Evolutionary conservation across 2,888 invertebrate genomes (phyloP).

Genomic region (Cactoblastis cactorum): DNA sequence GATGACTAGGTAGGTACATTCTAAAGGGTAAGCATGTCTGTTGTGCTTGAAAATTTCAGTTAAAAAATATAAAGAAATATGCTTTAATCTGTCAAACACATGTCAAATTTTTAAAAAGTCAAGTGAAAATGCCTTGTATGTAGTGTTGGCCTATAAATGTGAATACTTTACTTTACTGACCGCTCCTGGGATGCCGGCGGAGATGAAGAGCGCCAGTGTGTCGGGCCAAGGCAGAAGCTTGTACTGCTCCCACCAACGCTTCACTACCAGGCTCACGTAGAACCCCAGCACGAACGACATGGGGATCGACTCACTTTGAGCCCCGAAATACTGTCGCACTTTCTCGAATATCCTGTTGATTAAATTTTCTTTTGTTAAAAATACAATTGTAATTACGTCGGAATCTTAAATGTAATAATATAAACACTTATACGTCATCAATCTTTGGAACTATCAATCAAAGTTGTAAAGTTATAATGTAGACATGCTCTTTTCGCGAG

Average conservation of each 20-base stretch:
- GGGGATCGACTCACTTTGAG: constrained; percentile 93
- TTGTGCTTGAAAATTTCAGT: too few relatives aligned
- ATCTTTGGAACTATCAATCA: too few relatives aligned
- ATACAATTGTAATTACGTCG: too few relatives aligned
- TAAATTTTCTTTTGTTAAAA: neutral
- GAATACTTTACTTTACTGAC: constrained; percentile 81
- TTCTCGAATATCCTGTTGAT: constrained; percentile 90
- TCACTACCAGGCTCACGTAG: constrained; percentile 94
- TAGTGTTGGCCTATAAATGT: constrained; percentile 17
- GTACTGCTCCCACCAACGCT: constrained; percentile 98
- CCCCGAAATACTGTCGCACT: constrained; percentile 91
- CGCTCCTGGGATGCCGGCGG: constrained; percentile 94
- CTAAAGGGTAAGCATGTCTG: too few relatives aligned
- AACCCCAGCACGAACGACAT: constrained; percentile 97
- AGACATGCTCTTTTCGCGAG: too few relatives aligned
- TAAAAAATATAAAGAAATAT: too few relatives aligned
- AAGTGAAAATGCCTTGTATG: neutral
- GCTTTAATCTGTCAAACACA: too few relatives aligned
- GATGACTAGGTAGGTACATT: too few relatives aligned
- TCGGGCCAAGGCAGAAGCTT: constrained; percentile 96
- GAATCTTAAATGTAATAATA: too few relatives aligned
- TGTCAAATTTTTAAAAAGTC: too few relatives aligned
- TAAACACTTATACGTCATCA: too few relatives aligned
- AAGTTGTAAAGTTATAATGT: too few relatives aligned
- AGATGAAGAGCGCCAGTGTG: constrained; percentile 93